phyloP scores from a whole-genome alignment of 2,797 vertebrate genomes.

The Strix occidentalis region DNA sequence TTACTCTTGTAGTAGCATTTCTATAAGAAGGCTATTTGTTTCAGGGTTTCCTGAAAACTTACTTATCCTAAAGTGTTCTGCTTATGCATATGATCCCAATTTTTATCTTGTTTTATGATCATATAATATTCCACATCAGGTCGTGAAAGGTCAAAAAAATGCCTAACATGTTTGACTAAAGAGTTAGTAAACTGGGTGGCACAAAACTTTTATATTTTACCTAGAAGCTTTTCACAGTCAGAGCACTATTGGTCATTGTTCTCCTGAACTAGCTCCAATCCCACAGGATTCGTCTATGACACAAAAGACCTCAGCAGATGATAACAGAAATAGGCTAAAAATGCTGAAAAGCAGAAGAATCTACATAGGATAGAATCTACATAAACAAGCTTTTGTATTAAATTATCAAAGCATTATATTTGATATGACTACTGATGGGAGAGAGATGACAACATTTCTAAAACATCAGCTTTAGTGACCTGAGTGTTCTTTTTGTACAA shows the following conservation, averaged over 20 bases:
- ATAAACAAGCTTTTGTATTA: neutral
- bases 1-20: slow-evolving; percentile 45
- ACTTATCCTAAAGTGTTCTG: slow-evolving; percentile 26
- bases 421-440: neutral
- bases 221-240: neutral
- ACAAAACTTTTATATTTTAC: neutral
- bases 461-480: neutral
- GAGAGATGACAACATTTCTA: neutral
- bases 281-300: neutral
- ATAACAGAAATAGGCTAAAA: neutral
- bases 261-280: neutral
- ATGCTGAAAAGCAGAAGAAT: neutral
- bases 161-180: neutral
- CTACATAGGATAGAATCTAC: neutral
- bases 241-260: neutral
- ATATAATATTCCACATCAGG: neutral
- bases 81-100: neutral
- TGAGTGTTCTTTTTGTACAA: neutral
- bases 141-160: neutral
- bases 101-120: neutral
- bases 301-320: neutral
- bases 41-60: slow-evolving; percentile 13
- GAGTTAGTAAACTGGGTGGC: neutral
- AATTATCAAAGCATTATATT: neutral
- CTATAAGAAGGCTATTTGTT: slow-evolving; percentile 23